These are phyloP conservation scores for Cyprinodon variegatus DNA, from an alignment of 2,113 vertebrate genomes.

Conservation along the genomic window DNA sequence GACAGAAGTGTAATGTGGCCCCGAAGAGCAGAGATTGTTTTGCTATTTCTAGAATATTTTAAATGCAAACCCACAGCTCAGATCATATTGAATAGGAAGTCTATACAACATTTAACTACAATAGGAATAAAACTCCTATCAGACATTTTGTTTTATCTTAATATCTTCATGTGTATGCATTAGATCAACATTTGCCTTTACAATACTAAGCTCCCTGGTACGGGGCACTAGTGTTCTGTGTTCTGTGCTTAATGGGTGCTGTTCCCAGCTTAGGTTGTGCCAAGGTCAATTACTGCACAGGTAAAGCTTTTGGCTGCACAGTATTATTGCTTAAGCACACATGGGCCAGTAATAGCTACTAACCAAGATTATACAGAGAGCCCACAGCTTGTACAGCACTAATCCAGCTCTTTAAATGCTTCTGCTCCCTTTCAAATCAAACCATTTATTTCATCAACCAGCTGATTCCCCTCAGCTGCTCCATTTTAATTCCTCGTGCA, in stretches of 20 bases:
- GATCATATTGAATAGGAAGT: slow-evolving; percentile 5
- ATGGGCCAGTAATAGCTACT: slow-evolving; percentile 71
- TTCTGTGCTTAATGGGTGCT: slow-evolving; percentile 58
- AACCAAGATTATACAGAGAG: slow-evolving; percentile 74
- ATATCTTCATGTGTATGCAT: not conserved
- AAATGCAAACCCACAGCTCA: slow-evolving; percentile 2
- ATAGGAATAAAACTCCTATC: slow-evolving; percentile 1
- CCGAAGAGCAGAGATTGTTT: slow-evolving; percentile 39
- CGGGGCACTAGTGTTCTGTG: slow-evolving; percentile 15
- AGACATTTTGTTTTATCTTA: not conserved
- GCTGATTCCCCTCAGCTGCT: slow-evolving; percentile 20
- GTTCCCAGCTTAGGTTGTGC: slow-evolving; percentile 60
- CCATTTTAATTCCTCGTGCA: not conserved
- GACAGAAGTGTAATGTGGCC: slow-evolving; percentile 54
- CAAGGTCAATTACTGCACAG: slow-evolving; percentile 78
- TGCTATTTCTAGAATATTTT: slow-evolving; percentile 24
- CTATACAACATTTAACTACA: slow-evolving; percentile 5
- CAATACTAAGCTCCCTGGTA: not conserved
- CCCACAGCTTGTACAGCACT: slow-evolving; percentile 65
- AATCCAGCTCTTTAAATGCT: slow-evolving; percentile 64
- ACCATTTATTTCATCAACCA: slow-evolving; percentile 57
- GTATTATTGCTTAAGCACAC: slow-evolving; percentile 75
- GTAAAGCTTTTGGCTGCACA: slow-evolving; percentile 71
- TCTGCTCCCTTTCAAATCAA: slow-evolving; percentile 57
- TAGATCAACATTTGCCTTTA: not conserved